Evolutionary conservation across 1,140 invertebrate species (phyloP), one percentile per base, ranked within the genome.

Genomic region (Melitaea cinxia): DNA sequence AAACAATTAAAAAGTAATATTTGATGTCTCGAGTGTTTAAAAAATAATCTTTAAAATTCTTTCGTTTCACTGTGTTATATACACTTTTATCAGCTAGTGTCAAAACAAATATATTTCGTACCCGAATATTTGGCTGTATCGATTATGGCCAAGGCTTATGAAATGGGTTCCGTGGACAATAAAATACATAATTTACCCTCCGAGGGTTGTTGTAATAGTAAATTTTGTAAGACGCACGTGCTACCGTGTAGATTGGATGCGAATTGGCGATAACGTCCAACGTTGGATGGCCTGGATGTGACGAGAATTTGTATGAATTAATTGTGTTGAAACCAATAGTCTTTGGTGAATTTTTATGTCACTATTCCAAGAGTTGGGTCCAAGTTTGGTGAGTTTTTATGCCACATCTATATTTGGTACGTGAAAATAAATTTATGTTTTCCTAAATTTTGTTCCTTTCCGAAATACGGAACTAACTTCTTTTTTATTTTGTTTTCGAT

Each of bases 171-270:
- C 66, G 73, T 76, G 67, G 79, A 83, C 83, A 85, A 82, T 89
- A 87, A 89, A 89, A 85, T 87, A 87, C 79, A 88, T 89, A 89
- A 89, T 87, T 89, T 87, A 87, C 66, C 68, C 72, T 71, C 66
- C 70, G 56, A 26, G 66, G 75, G 70, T 56, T 88, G 84, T 85
- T 85, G 83, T 84, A 78, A 79, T 77, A 80, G 82, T 85, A 84
- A 80, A 85, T 83, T 84, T 72, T 75, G 75, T 67, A 78, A 78
- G 80, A 78, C 80, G 76, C 85, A 88, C 85, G 80, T 88, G 85
- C 74, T 72, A 37, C 60, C 42, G n/a, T 12, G 80, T 82, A 77
- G 80, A 55, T 59, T 55, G 58, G 55, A 47, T 68, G 58, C 49
- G 56, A 53, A 61, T 66, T 42, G 35, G 58, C 35, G 65, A 67